Evolutionary conservation across 2,113 vertebrate genomes (phyloP), one percentile per base, ranked within the genome.

Genomic region (Talpa occidentalis): DNA sequence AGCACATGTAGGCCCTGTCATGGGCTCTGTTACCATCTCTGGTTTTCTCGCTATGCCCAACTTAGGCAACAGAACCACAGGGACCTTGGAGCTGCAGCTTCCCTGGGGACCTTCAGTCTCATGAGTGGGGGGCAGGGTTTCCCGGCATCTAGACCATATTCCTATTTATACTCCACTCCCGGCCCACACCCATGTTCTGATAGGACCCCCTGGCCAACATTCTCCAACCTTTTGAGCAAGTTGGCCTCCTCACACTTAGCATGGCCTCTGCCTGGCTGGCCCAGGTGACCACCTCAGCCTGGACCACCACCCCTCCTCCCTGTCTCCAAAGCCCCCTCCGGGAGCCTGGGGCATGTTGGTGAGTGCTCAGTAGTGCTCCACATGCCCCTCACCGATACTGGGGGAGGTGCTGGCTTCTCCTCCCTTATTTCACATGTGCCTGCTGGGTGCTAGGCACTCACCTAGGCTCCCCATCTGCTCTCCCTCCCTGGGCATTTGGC

Each of bases 161-260:
- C 88, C 93, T 95, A 91, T 92, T 96, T 96, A 95, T 94, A 95
- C 49, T 54, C 80, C 2, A 15, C n/a, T 88, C 67, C 60, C 86
- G 90, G 66, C 77, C 81, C 60, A 37, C 2, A n/a, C 44, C 40
- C 42, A 10, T 14, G 12, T 85, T 79, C 70, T 15, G 2, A 16
- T 3, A 28, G 73, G 74, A 62, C 26, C 47, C 32, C 35, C 74
- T 12, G 62, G 56, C 44, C 77, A 44, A n/a, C 30, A 10, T 28
- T 19, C 44, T 30, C 66, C 85, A 54, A 1, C 24, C 3, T 52
- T 69, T 4, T 35, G 37, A 40, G 81, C 10, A 12, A 2, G 19
- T 3, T 30, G 35, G 12, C 62, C 70, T 28, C 28, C 49, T 32
- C 28, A 22, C 0, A 10, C 16, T 42, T 19, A 1, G 14, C 10